Conservation (phyloP, 2,888 invertebrate species). For the Drosophila stalkeri region DNA sequence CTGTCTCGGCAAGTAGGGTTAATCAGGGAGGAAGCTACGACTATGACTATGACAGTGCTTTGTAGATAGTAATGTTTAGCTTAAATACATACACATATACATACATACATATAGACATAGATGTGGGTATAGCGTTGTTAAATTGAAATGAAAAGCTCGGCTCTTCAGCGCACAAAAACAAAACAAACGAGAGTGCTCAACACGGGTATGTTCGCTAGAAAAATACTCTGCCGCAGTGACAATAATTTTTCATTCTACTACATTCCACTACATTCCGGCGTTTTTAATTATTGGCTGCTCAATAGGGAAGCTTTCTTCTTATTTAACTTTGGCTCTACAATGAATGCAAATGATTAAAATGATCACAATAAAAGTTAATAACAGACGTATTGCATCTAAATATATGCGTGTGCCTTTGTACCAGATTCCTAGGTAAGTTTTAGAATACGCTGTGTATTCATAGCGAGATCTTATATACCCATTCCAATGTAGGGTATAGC, state of each 20-base stretch:
- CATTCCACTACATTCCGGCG: background rate
- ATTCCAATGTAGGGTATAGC: conserved; percentile 2
- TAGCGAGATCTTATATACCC: background rate
- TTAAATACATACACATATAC: background rate
- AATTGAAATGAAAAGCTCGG: conserved; percentile 39
- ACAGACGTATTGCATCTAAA: background rate
- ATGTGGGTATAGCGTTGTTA: conserved; percentile 17
- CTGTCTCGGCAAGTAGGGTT: background rate
- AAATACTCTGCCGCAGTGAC: background rate
- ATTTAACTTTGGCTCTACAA: background rate
- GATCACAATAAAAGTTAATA: background rate
- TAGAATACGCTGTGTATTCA: background rate
- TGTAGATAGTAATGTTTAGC: conserved; percentile 6
- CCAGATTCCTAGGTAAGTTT: too few relatives aligned
- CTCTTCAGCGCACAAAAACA: conserved; percentile 33
- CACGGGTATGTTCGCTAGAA: background rate
- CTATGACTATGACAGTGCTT: background rate
- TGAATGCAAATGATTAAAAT: background rate
- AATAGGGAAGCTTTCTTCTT: too few relatives aligned
- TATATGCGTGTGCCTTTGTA: background rate
- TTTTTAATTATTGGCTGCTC: background rate
- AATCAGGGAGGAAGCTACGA: conserved; percentile 7
- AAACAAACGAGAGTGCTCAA: background rate
- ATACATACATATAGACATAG: conserved; percentile 1
- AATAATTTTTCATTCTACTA: background rate